Evolutionary conservation across 2,888 invertebrate species (phyloP).

Genomic region (Osmoderma eremita): DNA sequence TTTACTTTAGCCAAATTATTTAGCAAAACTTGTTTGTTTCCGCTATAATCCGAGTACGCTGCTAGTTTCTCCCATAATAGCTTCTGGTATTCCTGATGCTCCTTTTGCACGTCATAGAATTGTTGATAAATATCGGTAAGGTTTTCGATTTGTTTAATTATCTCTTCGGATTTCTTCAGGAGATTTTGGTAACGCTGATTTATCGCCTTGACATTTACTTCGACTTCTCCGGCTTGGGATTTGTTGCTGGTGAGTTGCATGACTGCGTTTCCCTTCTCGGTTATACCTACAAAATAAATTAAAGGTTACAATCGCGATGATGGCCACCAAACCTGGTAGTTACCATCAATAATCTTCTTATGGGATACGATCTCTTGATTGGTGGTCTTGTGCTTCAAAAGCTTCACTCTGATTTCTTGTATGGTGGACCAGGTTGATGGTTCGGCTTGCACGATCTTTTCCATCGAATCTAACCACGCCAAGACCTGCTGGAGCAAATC

Average conservation of each 20-base stretch:
- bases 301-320: not conserved
- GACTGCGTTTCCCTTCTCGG: slow-evolving; percentile 84
- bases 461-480: slow-evolving; percentile 88
- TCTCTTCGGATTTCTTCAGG: slow-evolving; percentile 72
- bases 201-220: slow-evolving; percentile 76
- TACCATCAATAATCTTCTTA: slow-evolving; percentile 86
- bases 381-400: slow-evolving; percentile 85
- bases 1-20: slow-evolving; percentile 81
- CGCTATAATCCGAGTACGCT: slow-evolving; percentile 84
- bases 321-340: slow-evolving; percentile 9
- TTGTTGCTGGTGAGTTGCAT: slow-evolving; percentile 71
- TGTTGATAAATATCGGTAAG: slow-evolving; percentile 85
- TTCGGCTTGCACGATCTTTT: slow-evolving; percentile 79
- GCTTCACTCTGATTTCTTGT: slow-evolving; percentile 85
- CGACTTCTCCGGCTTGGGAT: slow-evolving; percentile 71
- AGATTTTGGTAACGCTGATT: slow-evolving; percentile 80
- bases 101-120: slow-evolving; percentile 86
- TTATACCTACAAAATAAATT: slow-evolving; percentile 66
- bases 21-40: slow-evolving; percentile 87
- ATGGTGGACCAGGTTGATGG: slow-evolving; percentile 78
- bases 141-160: slow-evolving; percentile 79
- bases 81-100: slow-evolving; percentile 90
- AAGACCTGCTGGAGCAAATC: slow-evolving; percentile 85
- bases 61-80: slow-evolving; percentile 89
- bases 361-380: slow-evolving; percentile 91